Conservation (phyloP, 2,888 invertebrate genomes). For the Caenorhabditis sp. region DNA sequence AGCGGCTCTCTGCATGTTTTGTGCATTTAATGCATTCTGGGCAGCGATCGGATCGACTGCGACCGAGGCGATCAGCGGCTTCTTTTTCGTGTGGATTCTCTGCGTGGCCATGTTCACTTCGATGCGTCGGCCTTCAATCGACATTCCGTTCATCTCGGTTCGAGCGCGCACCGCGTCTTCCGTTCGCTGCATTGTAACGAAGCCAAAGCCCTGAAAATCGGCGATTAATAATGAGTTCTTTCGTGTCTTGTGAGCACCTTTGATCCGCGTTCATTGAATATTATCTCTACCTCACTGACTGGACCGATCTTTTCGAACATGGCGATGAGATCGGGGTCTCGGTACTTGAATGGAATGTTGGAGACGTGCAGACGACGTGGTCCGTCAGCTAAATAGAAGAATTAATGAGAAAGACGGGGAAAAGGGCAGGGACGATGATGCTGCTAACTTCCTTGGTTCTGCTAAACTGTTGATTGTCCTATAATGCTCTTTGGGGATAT, state of each 20-base stretch:
- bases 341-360: slow-evolving; percentile 98
- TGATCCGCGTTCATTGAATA: slow-evolving; percentile 99
- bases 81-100: slow-evolving; percentile 36
- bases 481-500: background rate
- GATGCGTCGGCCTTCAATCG: slow-evolving; percentile 99
- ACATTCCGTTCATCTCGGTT: slow-evolving; percentile 99
- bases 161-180: slow-evolving; percentile 99
- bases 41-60: slow-evolving; percentile 10
- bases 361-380: slow-evolving; percentile 92
- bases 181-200: slow-evolving; percentile 99
- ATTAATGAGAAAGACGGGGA: background rate
- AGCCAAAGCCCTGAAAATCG: slow-evolving; percentile 84
- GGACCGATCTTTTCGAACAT: slow-evolving; percentile 90
- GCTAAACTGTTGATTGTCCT: background rate
- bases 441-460: background rate
- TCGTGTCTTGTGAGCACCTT: too few species aligned
- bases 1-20: slow-evolving; percentile 20
- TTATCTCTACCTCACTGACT: slow-evolving; percentile 98
- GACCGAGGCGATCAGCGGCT: slow-evolving; percentile 12
- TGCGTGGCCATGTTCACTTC: slow-evolving; percentile 84
- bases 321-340: slow-evolving; percentile 96
- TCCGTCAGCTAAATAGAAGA: slow-evolving; percentile 4
- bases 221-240: too few species aligned
- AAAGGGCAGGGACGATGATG: background rate
- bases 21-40: slow-evolving; percentile 13